A percentile compares a stretch with the other conserved stretches of the same genome.
phyloP scores from a whole-genome alignment of 2,113 vertebrate genomes.

The Ranitomeya imitator region DNA sequence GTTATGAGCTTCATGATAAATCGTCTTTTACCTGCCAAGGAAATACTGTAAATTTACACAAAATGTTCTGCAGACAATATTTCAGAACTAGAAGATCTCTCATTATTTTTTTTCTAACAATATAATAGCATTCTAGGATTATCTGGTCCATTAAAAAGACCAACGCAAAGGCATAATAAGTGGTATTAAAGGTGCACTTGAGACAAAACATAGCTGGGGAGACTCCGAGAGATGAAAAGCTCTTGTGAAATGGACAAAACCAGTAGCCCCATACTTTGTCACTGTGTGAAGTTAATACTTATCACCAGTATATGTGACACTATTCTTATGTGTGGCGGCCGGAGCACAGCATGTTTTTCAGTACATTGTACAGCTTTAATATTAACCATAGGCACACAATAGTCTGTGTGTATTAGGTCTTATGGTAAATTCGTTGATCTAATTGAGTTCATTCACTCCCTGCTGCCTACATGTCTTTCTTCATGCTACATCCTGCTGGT shows the following conservation, averaged over 20 bases:
- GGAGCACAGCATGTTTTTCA: conserved; percentile 57
- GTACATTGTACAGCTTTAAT: conserved; percentile 64
- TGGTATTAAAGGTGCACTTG: conserved; percentile 30
- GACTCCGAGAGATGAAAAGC: conserved; percentile 28
- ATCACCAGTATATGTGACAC: conserved; percentile 33
- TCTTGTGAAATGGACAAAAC: conserved; percentile 67
- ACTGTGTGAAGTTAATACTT: conserved; percentile 65
- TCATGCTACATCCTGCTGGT: conserved; percentile 66
- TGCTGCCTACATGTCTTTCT: conserved; percentile 66
- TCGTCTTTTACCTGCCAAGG: conserved; percentile 8
- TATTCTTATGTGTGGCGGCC: neutral
- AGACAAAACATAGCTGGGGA: conserved; percentile 18
- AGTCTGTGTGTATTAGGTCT: conserved; percentile 65
- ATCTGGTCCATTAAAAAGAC: neutral
- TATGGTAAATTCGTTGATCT: conserved; percentile 69
- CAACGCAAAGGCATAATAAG: conserved; percentile 23
- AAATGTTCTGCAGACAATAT: conserved; percentile 10
- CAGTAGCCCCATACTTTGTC: conserved; percentile 62
- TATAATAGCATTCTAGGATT: conserved; percentile 12
- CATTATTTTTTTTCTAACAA: neutral
- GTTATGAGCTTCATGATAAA: neutral
- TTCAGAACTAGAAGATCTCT: neutral
- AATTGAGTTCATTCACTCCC: conserved; percentile 70
- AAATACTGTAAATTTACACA: neutral
- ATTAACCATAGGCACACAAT: conserved; percentile 65